Percentiles rank a stretch among this genome's conserved stretches.
phyloP scores from a whole-genome alignment of 2,797 vertebrate species.

The Hydrophis major region DNA sequence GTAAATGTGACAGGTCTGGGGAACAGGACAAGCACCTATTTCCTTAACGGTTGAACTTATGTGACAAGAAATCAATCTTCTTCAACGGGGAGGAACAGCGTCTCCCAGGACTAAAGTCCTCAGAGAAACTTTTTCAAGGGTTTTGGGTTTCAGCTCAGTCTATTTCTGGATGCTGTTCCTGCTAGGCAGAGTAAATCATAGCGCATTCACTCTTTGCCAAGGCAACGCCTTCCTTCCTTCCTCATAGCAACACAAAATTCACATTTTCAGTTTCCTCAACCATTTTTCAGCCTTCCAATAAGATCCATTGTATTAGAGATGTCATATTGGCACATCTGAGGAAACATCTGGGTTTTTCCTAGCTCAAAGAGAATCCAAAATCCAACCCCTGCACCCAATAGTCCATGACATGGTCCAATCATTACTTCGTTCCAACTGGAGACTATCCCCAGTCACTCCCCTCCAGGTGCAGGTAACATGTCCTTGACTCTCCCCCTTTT shows the following conservation, averaged over 20 bases:
- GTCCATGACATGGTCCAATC: too few relatives aligned
- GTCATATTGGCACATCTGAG: too few relatives aligned
- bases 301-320: too few relatives aligned
- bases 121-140: constrained; percentile 43
- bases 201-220: neutral
- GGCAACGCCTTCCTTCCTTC: neutral
- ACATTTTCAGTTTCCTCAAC: neutral
- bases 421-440: too few relatives aligned
- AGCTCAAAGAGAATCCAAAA: too few relatives aligned
- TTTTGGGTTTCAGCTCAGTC: constrained; percentile 15
- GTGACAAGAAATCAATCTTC: constrained; percentile 52
- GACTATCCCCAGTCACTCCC: too few relatives aligned
- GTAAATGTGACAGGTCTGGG: constrained; percentile 52
- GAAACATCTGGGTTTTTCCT: too few relatives aligned
- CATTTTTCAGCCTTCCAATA: too few relatives aligned
- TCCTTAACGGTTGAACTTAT: constrained; percentile 61
- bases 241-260: neutral
- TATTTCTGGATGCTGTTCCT: neutral
- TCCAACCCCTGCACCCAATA: too few relatives aligned
- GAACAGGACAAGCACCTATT: constrained; percentile 58
- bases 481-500: too few relatives aligned
- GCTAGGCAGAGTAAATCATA: neutral
- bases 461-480: too few relatives aligned
- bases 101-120: constrained; percentile 43
- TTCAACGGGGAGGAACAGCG: constrained; percentile 42